Evolutionary conservation across 2,888 invertebrate species (phyloP).

Genomic region (Polyploca ridens): DNA sequence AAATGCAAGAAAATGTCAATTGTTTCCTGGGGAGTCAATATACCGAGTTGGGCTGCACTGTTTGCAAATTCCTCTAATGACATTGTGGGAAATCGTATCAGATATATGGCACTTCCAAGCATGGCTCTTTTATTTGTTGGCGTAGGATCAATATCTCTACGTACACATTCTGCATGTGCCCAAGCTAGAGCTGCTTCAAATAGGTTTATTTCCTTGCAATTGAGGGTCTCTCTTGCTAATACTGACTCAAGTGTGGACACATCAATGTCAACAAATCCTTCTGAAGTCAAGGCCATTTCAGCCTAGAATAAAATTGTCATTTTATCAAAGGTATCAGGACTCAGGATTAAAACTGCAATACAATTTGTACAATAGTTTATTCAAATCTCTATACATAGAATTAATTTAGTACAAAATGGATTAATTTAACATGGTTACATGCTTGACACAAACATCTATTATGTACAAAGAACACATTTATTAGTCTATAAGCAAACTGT

Average conservation of each 20-base stretch:
- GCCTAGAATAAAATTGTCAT: slow-evolving; percentile 86
- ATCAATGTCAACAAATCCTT: slow-evolving; percentile 98
- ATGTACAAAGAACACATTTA: slow-evolving; percentile 46
- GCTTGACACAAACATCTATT: slow-evolving; percentile 61
- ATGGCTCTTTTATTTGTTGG: slow-evolving; percentile 91
- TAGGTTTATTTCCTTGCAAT: slow-evolving; percentile 96
- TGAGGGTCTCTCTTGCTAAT: slow-evolving; percentile 95
- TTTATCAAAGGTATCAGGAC: slow-evolving; percentile 55
- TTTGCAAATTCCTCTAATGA: slow-evolving; percentile 95
- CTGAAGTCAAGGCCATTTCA: slow-evolving; percentile 97
- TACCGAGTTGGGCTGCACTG: slow-evolving; percentile 96
- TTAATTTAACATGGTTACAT: slow-evolving; percentile 58
- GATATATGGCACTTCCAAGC: slow-evolving; percentile 91
- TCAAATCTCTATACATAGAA: slow-evolving; percentile 61
- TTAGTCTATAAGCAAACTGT: slow-evolving; percentile 66
- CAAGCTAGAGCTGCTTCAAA: slow-evolving; percentile 96
- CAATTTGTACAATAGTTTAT: slow-evolving; percentile 79
- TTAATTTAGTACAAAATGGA: slow-evolving; percentile 55
- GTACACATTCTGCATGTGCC: slow-evolving; percentile 95
- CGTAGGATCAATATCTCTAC: slow-evolving; percentile 92
- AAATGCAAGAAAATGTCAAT: slow-evolving; percentile 98
- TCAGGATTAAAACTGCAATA: slow-evolving; percentile 82
- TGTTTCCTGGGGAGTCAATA: slow-evolving; percentile 96
- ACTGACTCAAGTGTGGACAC: slow-evolving; percentile 96
- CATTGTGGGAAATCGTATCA: slow-evolving; percentile 98